Evolutionary conservation across 1,140 invertebrate species (phyloP), one percentile per base, ranked within the genome.

Genomic region (Asobara japonica): DNA sequence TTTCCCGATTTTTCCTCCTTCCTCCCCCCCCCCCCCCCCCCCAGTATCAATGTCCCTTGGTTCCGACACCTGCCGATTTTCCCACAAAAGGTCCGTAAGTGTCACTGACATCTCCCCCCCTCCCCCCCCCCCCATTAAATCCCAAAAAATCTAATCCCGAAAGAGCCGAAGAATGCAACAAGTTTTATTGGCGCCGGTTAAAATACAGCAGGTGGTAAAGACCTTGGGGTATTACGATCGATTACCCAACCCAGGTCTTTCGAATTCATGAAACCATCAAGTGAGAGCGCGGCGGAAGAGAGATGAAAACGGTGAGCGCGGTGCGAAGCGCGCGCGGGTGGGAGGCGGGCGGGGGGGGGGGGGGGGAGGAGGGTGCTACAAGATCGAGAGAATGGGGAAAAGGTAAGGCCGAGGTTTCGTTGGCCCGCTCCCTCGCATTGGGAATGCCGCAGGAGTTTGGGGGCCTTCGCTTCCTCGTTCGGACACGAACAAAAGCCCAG

Each of bases 401-500:
- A 69, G 51, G 69, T 36, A 38, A 62, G 16, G 27, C 51, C 76
- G 73, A 78, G 75, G 77, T 60, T 71, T 71, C 16, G 62, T 71
- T 65, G 69, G 69, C 41, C 69, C 62, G 51, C 22, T 7, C 5
- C 8, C 16, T 18, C 8, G 48, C n/a, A 7, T 38, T 8, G 36
- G n/a, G 36, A 38, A 38, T 38, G 36, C 36, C 25, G 68, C 25
- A 33, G 25, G 30, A 68, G 67, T 69, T 69, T 25, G 20, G 70
- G 73, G 56, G 30, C 74, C 76, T n/a, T 73, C 72, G 65, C 76
- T 76, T 80, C 69, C 73, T 74, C 73, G 74, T 77, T 82, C 83
- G 79, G 78, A 78, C 81, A 83, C 80, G 85, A 86, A 87, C 86
- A 87, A 87, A 87, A 87, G 86, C 71, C 82, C 75, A 11, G 56